Conservation (phyloP, 2,797 vertebrate genomes). For the Danio jaintianensis region DNA sequence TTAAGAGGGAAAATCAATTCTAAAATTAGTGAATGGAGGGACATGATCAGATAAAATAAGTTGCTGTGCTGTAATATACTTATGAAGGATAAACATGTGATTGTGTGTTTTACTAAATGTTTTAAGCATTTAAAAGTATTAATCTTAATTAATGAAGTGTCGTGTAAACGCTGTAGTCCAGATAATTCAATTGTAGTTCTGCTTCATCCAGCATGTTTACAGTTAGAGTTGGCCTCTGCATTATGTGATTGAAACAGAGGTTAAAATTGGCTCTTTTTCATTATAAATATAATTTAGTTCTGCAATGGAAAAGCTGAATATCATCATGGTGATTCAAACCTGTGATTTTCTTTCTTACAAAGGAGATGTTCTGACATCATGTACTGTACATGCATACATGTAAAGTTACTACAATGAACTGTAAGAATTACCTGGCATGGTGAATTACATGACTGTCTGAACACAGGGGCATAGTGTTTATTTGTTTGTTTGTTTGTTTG, state of each 20-base stretch:
- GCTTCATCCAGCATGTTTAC: constrained; percentile 11
- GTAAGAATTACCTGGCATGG: no score
- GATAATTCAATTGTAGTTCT: neutral
- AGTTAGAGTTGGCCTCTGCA: neutral
- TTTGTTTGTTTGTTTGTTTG: no score
- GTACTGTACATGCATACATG: no score
- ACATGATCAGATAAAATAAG: constrained; percentile 9
- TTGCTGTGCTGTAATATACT: neutral
- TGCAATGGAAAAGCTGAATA: no score
- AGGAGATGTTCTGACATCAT: neutral
- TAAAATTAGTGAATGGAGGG: neutral
- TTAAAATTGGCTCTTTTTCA: no score
- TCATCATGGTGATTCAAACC: neutral
- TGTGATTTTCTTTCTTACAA: neutral
- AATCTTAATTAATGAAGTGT: neutral
- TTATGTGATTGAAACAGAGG: constrained; percentile 10
- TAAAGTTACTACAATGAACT: no score
- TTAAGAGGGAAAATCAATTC: constrained; percentile 1
- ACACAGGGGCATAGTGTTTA: no score
- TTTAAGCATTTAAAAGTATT: neutral
- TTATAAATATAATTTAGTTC: no score
- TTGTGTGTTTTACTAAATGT: constrained; percentile 12
- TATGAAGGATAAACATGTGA: neutral
- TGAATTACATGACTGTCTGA: no score
- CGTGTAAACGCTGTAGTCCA: neutral